Percentiles rank a stretch among this genome's conserved stretches.
phyloP scores from a whole-genome alignment of 2,797 vertebrate species.

The Enteromius radiatus region DNA sequence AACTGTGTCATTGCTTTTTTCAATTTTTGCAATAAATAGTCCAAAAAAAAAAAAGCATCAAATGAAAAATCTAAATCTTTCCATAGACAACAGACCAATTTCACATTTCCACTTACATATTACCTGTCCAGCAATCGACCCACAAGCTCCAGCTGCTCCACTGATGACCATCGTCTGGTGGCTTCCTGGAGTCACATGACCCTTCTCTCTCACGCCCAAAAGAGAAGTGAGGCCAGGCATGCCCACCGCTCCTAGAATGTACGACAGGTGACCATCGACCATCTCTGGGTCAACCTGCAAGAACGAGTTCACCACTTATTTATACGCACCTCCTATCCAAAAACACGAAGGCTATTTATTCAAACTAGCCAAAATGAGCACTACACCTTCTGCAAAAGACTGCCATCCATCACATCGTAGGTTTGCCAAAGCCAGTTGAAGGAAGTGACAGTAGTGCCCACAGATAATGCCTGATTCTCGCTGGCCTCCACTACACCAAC shows the following conservation, averaged over 20 bases:
- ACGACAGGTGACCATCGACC: conserved; percentile 86
- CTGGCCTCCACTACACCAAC: conserved; percentile 88
- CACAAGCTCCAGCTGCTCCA: conserved; percentile 92
- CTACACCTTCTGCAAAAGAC: conserved; percentile 84
- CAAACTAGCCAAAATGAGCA: background rate
- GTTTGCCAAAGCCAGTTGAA: conserved; percentile 96
- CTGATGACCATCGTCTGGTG: conserved; percentile 96
- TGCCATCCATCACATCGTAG: conserved; percentile 79
- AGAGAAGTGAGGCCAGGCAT: conserved; percentile 90
- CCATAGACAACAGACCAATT: background rate
- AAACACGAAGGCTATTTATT: background rate
- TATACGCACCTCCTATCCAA: background rate
- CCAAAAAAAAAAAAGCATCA: background rate
- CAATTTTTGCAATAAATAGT: background rate
- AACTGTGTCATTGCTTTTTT: background rate
- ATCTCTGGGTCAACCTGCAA: conserved; percentile 84
- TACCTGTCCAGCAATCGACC: conserved; percentile 94
- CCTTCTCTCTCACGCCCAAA: conserved; percentile 89
- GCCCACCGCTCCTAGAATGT: conserved; percentile 90
- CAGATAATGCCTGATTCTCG: conserved; percentile 67
- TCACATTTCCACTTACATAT: background rate
- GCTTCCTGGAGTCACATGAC: conserved; percentile 82
- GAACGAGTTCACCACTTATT: background rate
- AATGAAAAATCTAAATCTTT: background rate
- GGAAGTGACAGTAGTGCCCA: conserved; percentile 85